Percentiles rank a stretch among this genome's conserved stretches.
phyloP scores from a whole-genome alignment of 2,113 vertebrate genomes.

The Malurus elegans region DNA sequence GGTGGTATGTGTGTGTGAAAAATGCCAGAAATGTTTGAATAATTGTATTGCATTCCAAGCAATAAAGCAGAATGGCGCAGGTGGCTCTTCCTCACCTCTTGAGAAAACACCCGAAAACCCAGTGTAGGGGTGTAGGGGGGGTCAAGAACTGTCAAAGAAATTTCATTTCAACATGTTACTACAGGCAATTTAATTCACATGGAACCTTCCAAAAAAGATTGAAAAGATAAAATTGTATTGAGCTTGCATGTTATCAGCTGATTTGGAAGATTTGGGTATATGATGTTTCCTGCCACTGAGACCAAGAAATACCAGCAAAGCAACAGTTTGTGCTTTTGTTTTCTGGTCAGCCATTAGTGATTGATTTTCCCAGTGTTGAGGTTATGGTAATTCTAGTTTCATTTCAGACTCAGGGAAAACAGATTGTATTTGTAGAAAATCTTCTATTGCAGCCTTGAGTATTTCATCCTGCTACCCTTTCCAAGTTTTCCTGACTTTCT shows the following conservation, averaged over 20 bases:
- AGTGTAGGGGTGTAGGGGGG: fast-evolving
- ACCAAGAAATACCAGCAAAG: background rate
- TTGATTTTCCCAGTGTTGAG: background rate
- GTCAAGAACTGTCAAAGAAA: background rate
- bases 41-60: background rate
- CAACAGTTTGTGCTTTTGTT: background rate
- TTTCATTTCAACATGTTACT: background rate
- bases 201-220: background rate
- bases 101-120: background rate
- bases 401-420: background rate
- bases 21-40: background rate
- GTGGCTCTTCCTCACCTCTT: background rate
- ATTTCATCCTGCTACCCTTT: background rate
- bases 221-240: background rate
- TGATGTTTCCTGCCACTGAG: background rate
- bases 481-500: background rate
- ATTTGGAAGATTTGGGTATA: background rate
- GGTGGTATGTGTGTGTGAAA: background rate
- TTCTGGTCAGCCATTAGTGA: background rate
- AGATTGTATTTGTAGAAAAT: background rate
- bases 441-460: background rate
- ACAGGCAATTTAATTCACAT: background rate
- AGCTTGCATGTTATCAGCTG: background rate
- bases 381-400: background rate
- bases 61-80: background rate